Base-by-base conservation (phyloP, 2,888 invertebrate genomes). In the Phyto melanocephala region DNA sequence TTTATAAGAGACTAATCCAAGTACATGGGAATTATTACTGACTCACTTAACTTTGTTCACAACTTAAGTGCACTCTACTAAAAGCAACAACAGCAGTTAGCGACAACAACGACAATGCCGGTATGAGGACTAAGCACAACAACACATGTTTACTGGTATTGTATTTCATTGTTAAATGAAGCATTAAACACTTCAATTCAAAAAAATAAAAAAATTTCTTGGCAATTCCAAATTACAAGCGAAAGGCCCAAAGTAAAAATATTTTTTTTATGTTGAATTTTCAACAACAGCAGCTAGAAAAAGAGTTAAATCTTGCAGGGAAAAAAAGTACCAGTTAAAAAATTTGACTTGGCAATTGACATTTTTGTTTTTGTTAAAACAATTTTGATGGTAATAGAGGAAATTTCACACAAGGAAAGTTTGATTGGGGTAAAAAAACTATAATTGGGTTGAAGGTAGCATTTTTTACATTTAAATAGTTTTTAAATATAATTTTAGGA, bases 91-190 rank as follows among this genome's bases (percentile, higher is more conserved):
- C 63, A 71, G 54, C 40, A 24, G 13, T n/a, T 45, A 62, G 24
- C 22, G 42, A 28, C 28, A 56, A 40, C 40, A n/a, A 58, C 15
- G 5, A 35, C 40, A 68, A 68, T 28, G 7, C 3, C 22, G 15
- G 63, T 13, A 28, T 13, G 42, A 62, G 52, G 37, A 72, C 72
- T 60, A n/a, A n/a, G n/a, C n/a, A n/a, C 68, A 67, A 62, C 72
- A 62, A 42, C 52, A 82, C 52, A 79, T 82, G 75, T 65, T 82
- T 78, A 63, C 70, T 63, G 74, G 56, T 81, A 74, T 81, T 74
- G 63, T 74, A 50, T 74, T 78, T 79, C 81, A 81, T 72, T 81
- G 77, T 72, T 78, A 78, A 81, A 81, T 81, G 68, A 70, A 74
- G 63, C 81, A 78, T 81, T 81, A 81, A 81, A 74, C 78, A 78